Base-by-base conservation (phyloP, 2,797 vertebrate genomes). In the Chiroxiphia lanceolata region DNA sequence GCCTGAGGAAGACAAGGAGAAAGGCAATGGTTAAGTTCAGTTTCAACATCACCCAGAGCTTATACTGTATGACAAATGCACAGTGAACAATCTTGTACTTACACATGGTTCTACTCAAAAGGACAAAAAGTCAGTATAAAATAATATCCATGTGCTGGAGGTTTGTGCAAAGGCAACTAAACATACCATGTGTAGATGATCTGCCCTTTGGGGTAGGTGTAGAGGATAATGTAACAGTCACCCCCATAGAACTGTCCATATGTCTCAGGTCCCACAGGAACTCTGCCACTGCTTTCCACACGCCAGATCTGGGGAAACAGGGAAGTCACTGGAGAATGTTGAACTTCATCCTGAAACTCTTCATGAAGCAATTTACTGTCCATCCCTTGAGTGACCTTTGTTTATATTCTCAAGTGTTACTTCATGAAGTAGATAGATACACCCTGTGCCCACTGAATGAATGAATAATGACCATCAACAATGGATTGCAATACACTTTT, bases 221-320 rank as follows among this genome's bases (percentile, higher is more conserved):
- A 99, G 75, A 99, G 98, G 82, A 99, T 98, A 71, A 99, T 99
- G 97, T 99, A 99, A 96, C 98, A 99, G 96, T 99, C 99, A 7
- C 99, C 99, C 7, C 99, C 98, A 8, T 98, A 99, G 97, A 99
- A 99, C 89, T 99, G 98, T 1, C 98, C 99, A 0, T 98, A 98
- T 0, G 96, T 97, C 36, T 95, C 88, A 4, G 93, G 97, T 70
- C 98, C 97, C 21, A 98, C 91, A 33, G 97, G 98, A 57, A 99
- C 95, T 85, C 98, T 98, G 57, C 98, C 98, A 0, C 94, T 98
- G 93, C 97, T 98, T 95, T 99, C 99, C 79, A 99, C 98, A n/a
- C 99, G 98, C 98, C 98, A 99, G 80, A 99, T 98, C 99, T 99
- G 89, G 54, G 81, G 78, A 79, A 95, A 74, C 15, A 77, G n/a